Evolutionary conservation across 2,113 vertebrate genomes (phyloP), one percentile per base, ranked within the genome.

Genomic region (Myotis davidii): DNA sequence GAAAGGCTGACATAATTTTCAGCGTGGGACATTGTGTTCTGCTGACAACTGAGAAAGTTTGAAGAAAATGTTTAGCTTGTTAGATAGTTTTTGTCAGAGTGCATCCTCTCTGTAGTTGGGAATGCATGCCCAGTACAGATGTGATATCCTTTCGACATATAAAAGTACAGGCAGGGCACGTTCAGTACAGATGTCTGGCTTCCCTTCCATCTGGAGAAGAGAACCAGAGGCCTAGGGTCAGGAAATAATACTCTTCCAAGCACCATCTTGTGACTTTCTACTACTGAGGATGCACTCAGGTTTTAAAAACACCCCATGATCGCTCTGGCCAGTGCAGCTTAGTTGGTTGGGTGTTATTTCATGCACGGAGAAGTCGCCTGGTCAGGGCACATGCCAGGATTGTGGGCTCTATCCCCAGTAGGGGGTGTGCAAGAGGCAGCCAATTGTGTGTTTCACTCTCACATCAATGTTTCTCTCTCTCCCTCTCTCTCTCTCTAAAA

Each of bases 1-100:
- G 45, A 86, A 97, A 95, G 78, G 50, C 94, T 97, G 90, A 95
- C 96, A 95, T 94, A 83, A 95, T 97, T 94, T 97, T 97, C 79
- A 89, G 48, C 74, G 32, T 9, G 27, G 88, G 96, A 88, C 94
- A 85, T n/a, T 74, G 17, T 56, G 48, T 95, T 97, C n/a, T 97
- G 94, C 96, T 96, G 97, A 97, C 90, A 95, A 88, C 9, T 79
- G 64, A 84, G 70, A 92, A 97, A 97, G 86, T 94, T 83, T 97
- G 59, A 88, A 73, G 76, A 39, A 72, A 85, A 78, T 34, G 29
- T 97, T 95, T 64, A 73, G 21, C 32, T 94, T 56, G 39, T 54
- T 54, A 52, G 9, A 72, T 67, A 48, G 16, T 50, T 90, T 86
- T 88, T 93, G 18, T 91, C 52, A 45, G 50, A 56, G 23, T 56